Conservation (phyloP, 2,888 invertebrate species). For the Lepidochitona cinerea region DNA sequence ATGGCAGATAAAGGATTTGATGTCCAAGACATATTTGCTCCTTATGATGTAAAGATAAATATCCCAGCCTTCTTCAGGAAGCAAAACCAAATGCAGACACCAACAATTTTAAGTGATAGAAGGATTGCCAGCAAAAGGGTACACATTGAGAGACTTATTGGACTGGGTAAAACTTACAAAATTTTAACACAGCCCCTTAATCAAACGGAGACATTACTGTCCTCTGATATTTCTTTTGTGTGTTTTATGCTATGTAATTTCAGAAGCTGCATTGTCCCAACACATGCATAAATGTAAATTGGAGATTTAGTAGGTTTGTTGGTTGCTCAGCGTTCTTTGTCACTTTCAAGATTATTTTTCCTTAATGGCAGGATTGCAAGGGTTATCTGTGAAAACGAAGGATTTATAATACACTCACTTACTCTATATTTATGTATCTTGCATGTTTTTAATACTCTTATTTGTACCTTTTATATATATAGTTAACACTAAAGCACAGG, state of each 20-base stretch:
- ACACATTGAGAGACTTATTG: conserved; percentile 13
- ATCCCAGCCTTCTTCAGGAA: conserved; percentile 15
- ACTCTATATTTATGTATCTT: no score
- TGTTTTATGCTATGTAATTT: conserved; percentile 37
- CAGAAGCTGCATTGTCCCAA: conserved; percentile 8
- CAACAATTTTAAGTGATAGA: conserved; percentile 9
- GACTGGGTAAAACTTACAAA: conserved; percentile 29
- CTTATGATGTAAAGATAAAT: conserved; percentile 10
- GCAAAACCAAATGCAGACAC: not conserved
- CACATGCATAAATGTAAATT: no score
- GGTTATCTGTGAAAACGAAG: no score
- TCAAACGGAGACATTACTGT: conserved; percentile 26
- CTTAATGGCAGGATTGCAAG: no score
- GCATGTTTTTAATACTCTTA: no score
- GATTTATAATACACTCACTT: no score
- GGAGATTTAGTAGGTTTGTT: no score
- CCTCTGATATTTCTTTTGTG: conserved; percentile 24
- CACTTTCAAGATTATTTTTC: no score
- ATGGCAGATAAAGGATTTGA: conserved; percentile 24
- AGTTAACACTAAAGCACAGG: no score
- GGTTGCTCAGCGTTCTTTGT: no score
- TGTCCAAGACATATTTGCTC: conserved; percentile 13
- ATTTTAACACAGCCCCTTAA: conserved; percentile 22
- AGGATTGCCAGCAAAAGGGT: conserved; percentile 18
- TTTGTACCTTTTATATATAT: no score